Evolutionary conservation across 2,797 vertebrate species (phyloP), one percentile per base, ranked within the genome.

Genomic region (Lycodopsis pacificus): DNA sequence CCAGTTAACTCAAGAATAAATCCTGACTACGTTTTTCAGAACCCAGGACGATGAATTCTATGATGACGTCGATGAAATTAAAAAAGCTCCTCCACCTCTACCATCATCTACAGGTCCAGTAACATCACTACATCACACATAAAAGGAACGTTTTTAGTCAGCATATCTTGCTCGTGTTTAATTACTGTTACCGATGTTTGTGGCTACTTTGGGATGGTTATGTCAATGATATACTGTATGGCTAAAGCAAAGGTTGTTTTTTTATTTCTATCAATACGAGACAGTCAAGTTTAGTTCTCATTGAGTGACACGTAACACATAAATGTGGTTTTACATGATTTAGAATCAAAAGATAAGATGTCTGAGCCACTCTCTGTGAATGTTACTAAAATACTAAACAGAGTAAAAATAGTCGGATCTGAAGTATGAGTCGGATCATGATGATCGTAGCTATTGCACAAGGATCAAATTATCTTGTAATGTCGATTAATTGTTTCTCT

Each of bases 21-120:
- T 22, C 32, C 22, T 44, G 25, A 66, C 53, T 79, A 15, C 84
- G 14, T 11, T 53, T 73, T 53, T 12, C 71, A 96, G 95, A 66
- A 71, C 80, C 46, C 88, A 86, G 58, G 73, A 86, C 6, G 94
- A 95, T 0, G 94, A 96, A 0, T 84, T 86, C 54, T 95, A 95
- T 32, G 95, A 95, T 44, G 95, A 96, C 22, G 77, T 95, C 14
- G 94, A 92, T 10, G 76, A 85, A 0, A 6, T 90, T 14, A 84
- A 2, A 76, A 82, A 19, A 36, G 2, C 77, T 54, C 91, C 91
- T 67, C 94, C 92, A 6, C 93, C 93, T 74, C 85, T 88, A 4
- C 91, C 91, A 2, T 82, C 92, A 6, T 54, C 90, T 5, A 17
- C 90, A 92, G 93, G 93, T 94, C 69, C 67, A 64, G 44, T 73